Evolutionary conservation across 2,888 invertebrate species (phyloP), one percentile per base, ranked within the genome.

Genomic region (Agrypnus murinus): DNA sequence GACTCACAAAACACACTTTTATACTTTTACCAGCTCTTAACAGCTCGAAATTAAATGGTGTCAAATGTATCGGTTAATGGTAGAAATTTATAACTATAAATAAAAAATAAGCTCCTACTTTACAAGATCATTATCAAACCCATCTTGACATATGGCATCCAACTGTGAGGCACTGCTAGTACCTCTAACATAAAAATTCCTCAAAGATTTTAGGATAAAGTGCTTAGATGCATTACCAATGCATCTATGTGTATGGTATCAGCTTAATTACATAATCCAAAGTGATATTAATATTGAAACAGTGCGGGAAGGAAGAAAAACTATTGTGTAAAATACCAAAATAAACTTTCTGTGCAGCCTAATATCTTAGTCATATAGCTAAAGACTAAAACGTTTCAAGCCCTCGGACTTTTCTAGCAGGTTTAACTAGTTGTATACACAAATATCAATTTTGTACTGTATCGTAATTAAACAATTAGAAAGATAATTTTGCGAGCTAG

Each of bases 231-330:
- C 10, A 46, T 19, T 46, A 19, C 19, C 9, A 19, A 17, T 7
- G 43, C 43, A 14, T 14, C 14, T n/a, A n/a, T n/a, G n/a, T n/a
- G n/a, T n/a, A 10, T 46, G 46, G 46, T 46, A 46, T 19, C 17
- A 19, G 46, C 17, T 8, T 43, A 43, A 43, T 14, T 7, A 7
- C 2, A n/a, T 43, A 43, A 43, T 43, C 2, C 40, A 43, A 43
- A 43, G 46, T 17, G 17, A 12, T 45, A 4, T 45, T n/a, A 15
- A 45, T 45, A 45, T 12, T 45, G 14, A 45, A 45, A 15, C 40
- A 46, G 46, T 46, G 46, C 2, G 46, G 7, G 46, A 46, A 46
- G 46, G 5, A 46, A 46, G 7, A 17, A 46, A 46, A 46, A 46
- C 1, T 46, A 46, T 46, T 46, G 46, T 46, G 46, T 45, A 19